Base-by-base conservation (phyloP, 2,113 vertebrate genomes). In the Lophotis ruficrista region DNA sequence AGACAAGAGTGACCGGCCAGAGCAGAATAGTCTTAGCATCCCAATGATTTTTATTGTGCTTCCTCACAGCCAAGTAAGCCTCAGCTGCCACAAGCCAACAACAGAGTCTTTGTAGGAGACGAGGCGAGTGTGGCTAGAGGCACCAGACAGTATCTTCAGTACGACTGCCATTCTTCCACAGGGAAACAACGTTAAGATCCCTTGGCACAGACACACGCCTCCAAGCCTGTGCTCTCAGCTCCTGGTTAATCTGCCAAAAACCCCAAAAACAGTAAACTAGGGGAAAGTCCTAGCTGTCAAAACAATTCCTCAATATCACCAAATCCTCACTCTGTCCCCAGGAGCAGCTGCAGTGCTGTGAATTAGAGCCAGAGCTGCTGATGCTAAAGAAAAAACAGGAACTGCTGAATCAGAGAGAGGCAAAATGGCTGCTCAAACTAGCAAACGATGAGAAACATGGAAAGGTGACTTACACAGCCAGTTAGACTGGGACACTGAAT, bases 101-200 rank as follows among this genome's bases (percentile, higher is more conserved):
- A 37, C 5, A 51, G 8, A 47, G 24, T 21, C 66, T 62, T 62
- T 57, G 31, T 12, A 47, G 1, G 2, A 30, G 14, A 77, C 10
- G 6, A 56, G 13, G 15, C 2, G 28, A 6, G 1, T 2, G 7
- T 9, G 30, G 57, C n/a, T 14, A 12, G 4, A 66, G 51, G 41
- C 24, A 70, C 4, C 25, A 35, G 37, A 57, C 41, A 66, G 7
- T 0, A 43, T 20, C 62, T 35, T 20, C 31, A n/a, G 15, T 12
- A 68, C 4, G 20, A 50, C 64, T 16, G 19, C 33, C 33, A 14
- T 22, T 54, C 45, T 72, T 65, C 31, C 30, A 65, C 25, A 37
- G 9, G 16, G 68, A 72, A 81, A 45, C 14, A 47, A 43, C 1
- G 7, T 13, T 33, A 31, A 30, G 10, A 56, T 20, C 48, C 35